phyloP scores from a whole-genome alignment of 2,113 vertebrate species.

The Leptodactylus fuscus region DNA sequence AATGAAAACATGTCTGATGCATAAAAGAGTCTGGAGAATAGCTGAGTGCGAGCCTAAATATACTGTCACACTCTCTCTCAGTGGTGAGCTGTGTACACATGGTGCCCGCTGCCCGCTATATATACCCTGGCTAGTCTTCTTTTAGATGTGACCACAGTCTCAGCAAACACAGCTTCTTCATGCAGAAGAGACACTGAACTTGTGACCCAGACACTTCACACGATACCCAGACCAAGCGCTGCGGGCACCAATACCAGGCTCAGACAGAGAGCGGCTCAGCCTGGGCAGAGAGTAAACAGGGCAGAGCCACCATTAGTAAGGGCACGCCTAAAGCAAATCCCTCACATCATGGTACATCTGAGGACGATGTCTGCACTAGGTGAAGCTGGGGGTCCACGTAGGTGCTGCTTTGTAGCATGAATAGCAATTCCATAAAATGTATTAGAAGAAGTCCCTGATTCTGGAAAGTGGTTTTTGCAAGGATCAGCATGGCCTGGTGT shows the following conservation, averaged over 20 bases:
- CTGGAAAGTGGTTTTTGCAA: neutral
- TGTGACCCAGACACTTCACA: slow-evolving; percentile 50
- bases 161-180: slow-evolving; percentile 44
- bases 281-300: slow-evolving; percentile 20
- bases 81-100: slow-evolving; percentile 20
- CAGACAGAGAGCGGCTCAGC: neutral
- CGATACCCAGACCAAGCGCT: slow-evolving; percentile 34
- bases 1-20: neutral
- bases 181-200: slow-evolving; percentile 52
- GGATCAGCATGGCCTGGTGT: neutral
- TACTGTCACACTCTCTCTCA: neutral
- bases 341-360: slow-evolving; percentile 23
- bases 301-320: neutral
- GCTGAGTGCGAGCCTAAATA: no score
- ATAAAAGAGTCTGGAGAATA: neutral
- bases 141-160: slow-evolving; percentile 39
- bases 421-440: neutral
- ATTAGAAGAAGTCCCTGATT: no score
- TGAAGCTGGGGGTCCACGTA: neutral
- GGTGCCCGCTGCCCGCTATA: slow-evolving; percentile 12
- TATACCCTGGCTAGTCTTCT: slow-evolving; percentile 18
- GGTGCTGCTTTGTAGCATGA: no score
- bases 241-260: neutral
- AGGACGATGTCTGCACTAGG: neutral
- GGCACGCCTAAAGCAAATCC: slow-evolving; percentile 30